These are phyloP conservation scores for Aeoliscus strigatus DNA, from an alignment of 2,797 vertebrate species.

Conservation along the genomic window DNA sequence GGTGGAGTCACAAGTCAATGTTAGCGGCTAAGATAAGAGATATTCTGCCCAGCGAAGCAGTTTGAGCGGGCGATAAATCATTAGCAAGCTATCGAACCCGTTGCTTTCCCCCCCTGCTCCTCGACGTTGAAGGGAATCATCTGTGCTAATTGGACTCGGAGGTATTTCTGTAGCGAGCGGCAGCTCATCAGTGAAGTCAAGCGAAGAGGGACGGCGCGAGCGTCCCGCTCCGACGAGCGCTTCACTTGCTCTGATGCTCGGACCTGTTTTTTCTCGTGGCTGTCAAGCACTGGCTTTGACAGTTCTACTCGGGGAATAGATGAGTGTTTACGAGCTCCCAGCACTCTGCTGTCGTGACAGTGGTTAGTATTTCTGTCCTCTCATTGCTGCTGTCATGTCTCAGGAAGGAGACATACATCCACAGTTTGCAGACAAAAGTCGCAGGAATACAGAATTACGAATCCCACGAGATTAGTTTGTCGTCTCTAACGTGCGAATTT, in stretches of 20 bases:
- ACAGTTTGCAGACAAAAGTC: conserved; percentile 37
- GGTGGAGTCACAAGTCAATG: too few relatives aligned
- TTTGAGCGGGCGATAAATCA: conserved; percentile 20
- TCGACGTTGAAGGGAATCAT: conserved; percentile 50
- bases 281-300: conserved; percentile 47
- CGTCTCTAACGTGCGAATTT: too few relatives aligned
- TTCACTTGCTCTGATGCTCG: conserved; percentile 32
- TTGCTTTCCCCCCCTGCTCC: conserved; percentile 17
- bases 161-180: conserved; percentile 43
- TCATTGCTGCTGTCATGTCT: conserved; percentile 52
- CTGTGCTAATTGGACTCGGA: conserved; percentile 61
- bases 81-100: conserved; percentile 30
- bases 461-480: too few relatives aligned
- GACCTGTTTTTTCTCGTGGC: conserved; percentile 35
- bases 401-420: conserved; percentile 34
- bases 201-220: conserved; percentile 28
- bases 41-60: conserved; percentile 10
- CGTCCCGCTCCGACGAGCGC: conserved; percentile 24
- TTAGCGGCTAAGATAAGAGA: too few relatives aligned
- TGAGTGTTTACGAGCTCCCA: conserved; percentile 24
- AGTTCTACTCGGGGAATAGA: conserved; percentile 49
- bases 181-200: conserved; percentile 41
- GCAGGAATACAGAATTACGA: too few relatives aligned
- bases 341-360: conserved; percentile 29
- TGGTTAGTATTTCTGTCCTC: conserved; percentile 38